Conservation (phyloP, 1,140 invertebrate genomes). For the Philotrypesis tridentata region DNA sequence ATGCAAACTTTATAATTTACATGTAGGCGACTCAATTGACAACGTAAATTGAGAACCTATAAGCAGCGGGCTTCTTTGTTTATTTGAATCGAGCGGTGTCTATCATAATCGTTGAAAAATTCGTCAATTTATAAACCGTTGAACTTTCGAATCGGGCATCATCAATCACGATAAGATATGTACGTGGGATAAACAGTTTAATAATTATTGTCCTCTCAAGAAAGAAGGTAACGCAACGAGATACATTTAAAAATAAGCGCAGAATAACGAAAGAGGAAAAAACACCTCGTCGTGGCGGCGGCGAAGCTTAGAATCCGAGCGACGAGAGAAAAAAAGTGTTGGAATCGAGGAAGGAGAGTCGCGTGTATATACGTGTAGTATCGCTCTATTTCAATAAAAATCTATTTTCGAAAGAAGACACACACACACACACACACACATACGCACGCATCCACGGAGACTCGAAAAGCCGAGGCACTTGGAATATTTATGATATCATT, state of each 20-base stretch:
- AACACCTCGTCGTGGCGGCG: too few species aligned
- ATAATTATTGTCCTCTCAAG: neutral
- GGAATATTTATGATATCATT: neutral
- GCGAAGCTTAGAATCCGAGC: neutral
- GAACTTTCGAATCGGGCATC: too few species aligned
- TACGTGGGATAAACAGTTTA: too few species aligned
- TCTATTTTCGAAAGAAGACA: slow-evolving; percentile 7
- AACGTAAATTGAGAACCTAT: too few species aligned
- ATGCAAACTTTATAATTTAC: neutral
- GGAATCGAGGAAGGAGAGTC: neutral
- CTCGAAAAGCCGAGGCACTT: neutral
- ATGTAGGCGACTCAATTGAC: too few species aligned
- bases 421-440: too few species aligned
- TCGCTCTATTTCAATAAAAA: slow-evolving; percentile 10
- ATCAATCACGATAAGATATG: neutral
- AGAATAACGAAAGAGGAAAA: neutral
- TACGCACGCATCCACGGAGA: too few species aligned
- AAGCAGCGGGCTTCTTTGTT: too few species aligned
- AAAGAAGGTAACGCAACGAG: neutral
- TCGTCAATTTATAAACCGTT: too few species aligned
- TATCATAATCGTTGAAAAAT: neutral
- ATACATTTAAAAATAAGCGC: neutral
- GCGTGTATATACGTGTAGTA: neutral
- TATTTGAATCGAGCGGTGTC: too few species aligned
- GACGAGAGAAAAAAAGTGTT: neutral